Percentiles rank a stretch among this genome's conserved stretches.
Conservation (phyloP, 2,113 vertebrate genomes). For the Synodontis membranacea region DNA sequence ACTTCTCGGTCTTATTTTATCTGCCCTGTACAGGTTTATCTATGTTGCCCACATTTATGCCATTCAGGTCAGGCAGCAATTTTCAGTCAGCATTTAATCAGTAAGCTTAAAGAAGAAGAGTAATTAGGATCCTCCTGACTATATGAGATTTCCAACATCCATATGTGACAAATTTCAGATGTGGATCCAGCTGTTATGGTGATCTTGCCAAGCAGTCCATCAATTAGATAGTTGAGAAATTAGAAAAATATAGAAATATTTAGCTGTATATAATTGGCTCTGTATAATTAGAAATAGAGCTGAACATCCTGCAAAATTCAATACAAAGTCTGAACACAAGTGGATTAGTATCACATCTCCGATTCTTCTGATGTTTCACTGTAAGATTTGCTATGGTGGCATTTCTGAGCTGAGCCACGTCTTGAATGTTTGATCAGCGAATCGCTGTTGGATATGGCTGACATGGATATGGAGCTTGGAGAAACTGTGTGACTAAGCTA, state of each 20-base stretch:
- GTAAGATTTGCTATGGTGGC: not conserved
- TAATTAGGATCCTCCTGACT: not conserved
- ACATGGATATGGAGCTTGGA: not conserved
- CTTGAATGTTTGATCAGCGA: not conserved
- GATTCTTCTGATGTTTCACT: not conserved
- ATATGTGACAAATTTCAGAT: not conserved
- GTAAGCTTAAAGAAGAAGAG: not conserved
- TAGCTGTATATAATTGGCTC: too few relatives aligned
- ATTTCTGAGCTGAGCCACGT: not conserved
- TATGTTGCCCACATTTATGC: not conserved
- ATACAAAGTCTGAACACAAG: not conserved
- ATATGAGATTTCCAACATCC: not conserved
- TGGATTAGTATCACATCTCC: not conserved
- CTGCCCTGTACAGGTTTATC: not conserved
- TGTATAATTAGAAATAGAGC: too few relatives aligned
- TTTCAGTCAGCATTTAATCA: not conserved
- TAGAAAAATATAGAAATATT: too few relatives aligned
- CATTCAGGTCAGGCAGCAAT: not conserved
- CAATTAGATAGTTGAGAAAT: not conserved
- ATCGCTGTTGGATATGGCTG: not conserved
- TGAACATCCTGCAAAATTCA: not conserved
- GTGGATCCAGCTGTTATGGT: not conserved
- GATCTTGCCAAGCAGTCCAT: not conserved
- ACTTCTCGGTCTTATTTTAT: not conserved
- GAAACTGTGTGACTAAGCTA: not conserved